A percentile compares a stretch with the other conserved stretches of the same genome.
These are phyloP conservation scores for Emydocephalus ijimae DNA, from an alignment of 2,113 vertebrate genomes.

Conservation along the genomic window DNA sequence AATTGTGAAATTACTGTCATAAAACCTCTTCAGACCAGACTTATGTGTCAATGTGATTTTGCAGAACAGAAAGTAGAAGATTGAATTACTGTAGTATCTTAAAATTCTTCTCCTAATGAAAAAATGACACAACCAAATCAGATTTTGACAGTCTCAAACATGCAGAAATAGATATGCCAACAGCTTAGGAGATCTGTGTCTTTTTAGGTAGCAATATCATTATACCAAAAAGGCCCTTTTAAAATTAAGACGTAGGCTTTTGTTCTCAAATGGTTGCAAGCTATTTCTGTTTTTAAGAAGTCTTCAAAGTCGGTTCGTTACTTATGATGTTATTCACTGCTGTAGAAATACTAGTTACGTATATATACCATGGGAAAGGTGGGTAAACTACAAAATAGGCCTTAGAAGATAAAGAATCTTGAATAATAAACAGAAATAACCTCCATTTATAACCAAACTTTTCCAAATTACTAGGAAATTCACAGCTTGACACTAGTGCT, in stretches of 20 bases:
- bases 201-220: neutral
- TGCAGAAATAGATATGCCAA: neutral
- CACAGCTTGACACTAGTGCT: neutral
- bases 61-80: neutral
- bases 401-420: neutral
- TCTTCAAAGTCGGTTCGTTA: neutral
- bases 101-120: slow-evolving; percentile 22
- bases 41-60: neutral
- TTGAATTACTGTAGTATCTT: neutral
- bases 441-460: neutral
- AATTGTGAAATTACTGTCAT: neutral
- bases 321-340: neutral
- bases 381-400: neutral
- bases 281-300: neutral
- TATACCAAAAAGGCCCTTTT: neutral
- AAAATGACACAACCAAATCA: rapidly evolving
- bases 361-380: neutral
- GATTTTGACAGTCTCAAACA: neutral
- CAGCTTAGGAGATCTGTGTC: neutral
- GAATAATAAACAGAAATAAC: neutral
- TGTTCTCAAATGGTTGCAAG: neutral
- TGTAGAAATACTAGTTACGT: neutral
- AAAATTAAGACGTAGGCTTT: neutral
- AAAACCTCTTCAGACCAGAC: rapidly evolving
- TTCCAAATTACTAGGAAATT: neutral